Percentiles rank a stretch among this genome's conserved stretches.
phyloP scores from a whole-genome alignment of 92 coral and sea anemone species.

The Meandrina meandrites region DNA sequence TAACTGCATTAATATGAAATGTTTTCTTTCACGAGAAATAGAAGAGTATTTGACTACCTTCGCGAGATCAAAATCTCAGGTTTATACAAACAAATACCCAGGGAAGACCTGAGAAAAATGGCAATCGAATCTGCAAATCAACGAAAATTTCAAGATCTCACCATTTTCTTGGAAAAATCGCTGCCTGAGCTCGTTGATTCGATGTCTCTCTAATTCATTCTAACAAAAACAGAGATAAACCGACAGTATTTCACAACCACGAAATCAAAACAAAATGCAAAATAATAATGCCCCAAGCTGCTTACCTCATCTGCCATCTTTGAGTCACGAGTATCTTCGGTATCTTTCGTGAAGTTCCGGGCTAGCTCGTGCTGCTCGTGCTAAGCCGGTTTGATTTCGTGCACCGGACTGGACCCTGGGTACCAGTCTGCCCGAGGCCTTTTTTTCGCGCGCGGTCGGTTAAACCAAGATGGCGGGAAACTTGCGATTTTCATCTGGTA shows the following conservation, averaged over 20 bases:
- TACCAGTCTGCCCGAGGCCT: neutral
- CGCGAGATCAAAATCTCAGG: neutral
- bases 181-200: constrained; percentile 56
- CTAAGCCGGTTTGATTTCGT: neutral
- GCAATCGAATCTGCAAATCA: neutral
- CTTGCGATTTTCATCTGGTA: constrained; percentile 5
- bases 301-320: constrained; percentile 72
- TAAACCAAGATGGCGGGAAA: constrained; percentile 7
- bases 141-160: constrained; percentile 14
- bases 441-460: neutral
- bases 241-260: neutral
- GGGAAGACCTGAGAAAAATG: neutral
- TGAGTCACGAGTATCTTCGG: constrained; percentile 13
- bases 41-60: neutral
- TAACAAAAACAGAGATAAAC: constrained; percentile 31
- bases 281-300: neutral
- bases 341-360: constrained; percentile 18
- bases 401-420: neutral
- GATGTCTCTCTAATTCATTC: constrained; percentile 56
- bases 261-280: constrained; percentile 28
- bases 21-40: neutral
- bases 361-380: constrained; percentile 1
- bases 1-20: neutral
- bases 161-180: constrained; percentile 79
- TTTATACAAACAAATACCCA: neutral